Conservation (phyloP, 30 jellyfish, hydroid and myxozoan genomes). For the Rhopilema esculentum region DNA sequence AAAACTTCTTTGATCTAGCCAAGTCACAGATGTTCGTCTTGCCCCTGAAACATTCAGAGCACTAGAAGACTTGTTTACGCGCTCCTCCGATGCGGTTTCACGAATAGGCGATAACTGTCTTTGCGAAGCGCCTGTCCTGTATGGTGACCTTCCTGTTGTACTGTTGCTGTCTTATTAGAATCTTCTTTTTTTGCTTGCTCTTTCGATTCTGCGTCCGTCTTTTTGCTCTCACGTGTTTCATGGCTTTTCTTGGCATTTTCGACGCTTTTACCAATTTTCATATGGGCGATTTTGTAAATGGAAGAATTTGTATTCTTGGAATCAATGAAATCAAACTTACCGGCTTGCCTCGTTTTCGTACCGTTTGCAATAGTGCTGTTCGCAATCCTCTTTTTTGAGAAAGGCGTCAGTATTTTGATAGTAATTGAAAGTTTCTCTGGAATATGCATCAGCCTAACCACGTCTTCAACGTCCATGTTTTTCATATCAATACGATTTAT, state of each 20-base stretch:
- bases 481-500: conserved; percentile 78
- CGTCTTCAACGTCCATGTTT: conserved; percentile 85
- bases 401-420: conserved; percentile 86
- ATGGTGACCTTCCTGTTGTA: conserved; percentile 63
- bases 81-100: conserved; percentile 69
- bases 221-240: conserved; percentile 21
- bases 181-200: conserved; percentile 59
- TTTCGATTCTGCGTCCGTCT: conserved; percentile 13
- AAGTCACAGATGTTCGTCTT: conserved; percentile 61
- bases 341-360: conserved; percentile 7
- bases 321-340: conserved; percentile 8
- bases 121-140: conserved; percentile 67
- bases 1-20: conserved; percentile 70
- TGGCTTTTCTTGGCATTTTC: conserved; percentile 25
- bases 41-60: conserved; percentile 52
- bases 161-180: background rate
- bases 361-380: conserved; percentile 75
- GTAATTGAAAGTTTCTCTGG: conserved; percentile 88
- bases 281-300: conserved; percentile 81
- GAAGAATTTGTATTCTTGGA: conserved; percentile 45
- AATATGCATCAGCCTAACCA: conserved; percentile 81
- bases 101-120: conserved; percentile 78
- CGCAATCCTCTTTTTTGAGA: conserved; percentile 81
- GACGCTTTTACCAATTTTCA: conserved; percentile 72
- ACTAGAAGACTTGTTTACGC: conserved; percentile 30